Conservation (phyloP, 2,888 invertebrate species). For the Steinernema carpocapsae region DNA sequence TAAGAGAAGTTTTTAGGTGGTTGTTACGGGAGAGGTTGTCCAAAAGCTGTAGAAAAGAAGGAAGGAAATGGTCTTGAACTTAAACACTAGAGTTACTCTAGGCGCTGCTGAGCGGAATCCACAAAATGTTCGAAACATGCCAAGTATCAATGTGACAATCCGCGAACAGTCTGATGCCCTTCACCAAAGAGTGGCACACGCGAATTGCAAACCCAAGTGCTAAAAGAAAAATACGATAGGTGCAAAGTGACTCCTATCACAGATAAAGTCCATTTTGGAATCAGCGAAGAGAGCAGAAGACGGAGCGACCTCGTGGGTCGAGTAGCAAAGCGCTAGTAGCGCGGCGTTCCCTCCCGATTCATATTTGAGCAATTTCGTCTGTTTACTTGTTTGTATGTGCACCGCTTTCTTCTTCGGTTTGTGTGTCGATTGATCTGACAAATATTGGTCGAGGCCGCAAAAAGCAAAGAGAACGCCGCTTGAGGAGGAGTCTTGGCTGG, state of each 20-base stretch:
- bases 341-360: not conserved
- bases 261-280: not conserved
- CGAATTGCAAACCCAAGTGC: constrained; percentile 9
- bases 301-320: constrained; percentile 22
- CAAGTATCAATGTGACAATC: not conserved
- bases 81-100: too few species aligned
- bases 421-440: constrained; percentile 28
- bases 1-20: too few species aligned
- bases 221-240: constrained; percentile 5
- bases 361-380: constrained; percentile 33
- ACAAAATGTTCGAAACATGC: too few species aligned
- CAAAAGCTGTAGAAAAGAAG: too few species aligned
- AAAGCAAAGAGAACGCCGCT: constrained; percentile 20
- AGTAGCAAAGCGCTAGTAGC: constrained; percentile 28
- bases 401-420: constrained; percentile 6
- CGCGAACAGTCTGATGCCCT: constrained; percentile 12
- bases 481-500: not conserved
- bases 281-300: not conserved
- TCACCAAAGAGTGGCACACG: not conserved
- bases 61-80: too few species aligned
- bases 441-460: constrained; percentile 25
- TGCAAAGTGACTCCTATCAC: not conserved
- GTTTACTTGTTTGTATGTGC: constrained; percentile 30
- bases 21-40: too few species aligned
- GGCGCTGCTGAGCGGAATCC: too few species aligned